Evolutionary conservation across 2,888 invertebrate genomes (phyloP), one percentile per base, ranked within the genome.

Genomic region (Parnassius smintheus): DNA sequence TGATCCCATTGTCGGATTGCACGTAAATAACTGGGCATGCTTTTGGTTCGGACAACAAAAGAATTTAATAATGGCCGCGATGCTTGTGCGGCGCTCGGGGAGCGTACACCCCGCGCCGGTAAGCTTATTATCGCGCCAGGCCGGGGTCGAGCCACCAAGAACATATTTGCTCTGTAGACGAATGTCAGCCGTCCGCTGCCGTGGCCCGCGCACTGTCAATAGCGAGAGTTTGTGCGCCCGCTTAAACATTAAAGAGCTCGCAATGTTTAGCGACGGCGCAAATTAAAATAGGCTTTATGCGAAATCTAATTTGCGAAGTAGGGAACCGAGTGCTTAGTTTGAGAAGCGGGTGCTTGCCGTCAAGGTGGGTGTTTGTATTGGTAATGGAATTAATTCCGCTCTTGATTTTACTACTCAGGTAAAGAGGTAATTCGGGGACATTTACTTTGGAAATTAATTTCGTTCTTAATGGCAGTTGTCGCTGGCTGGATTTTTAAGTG

Each of bases 251-350:
- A 85, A 88, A 87, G 81, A 87, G 84, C 81, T 83, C 77, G 78
- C 85, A 83, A 82, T 89, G 86, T 90, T 88, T 89, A 88, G 83
- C 83, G 82, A 85, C 81, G 84, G 81, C 80, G 83, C 89, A 89
- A 91, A 91, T 91, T 91, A 91, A 91, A 91, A 89, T 86, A 90
- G 90, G 89, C 88, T 90, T 88, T 88, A 88, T 88, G 80, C 83
- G 81, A 89, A 90, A 91, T 91, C 88, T 88, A 89, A 91, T 91
- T 91, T 91, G 82, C 80, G 82, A 87, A 90, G 86, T 80, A 83
- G 82, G 82, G 85, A 78, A 80, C 78, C 75, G 78, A 74, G 77
- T 76, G 81, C 72, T 76, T 77, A 83, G 83, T 81, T 84, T 81
- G 84, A 81, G 76, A 83, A 80, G 74, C 74, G 75, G 75, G 76